Evolutionary conservation across 1,140 invertebrate genomes (phyloP).

Genomic region (Brachionus sp.): DNA sequence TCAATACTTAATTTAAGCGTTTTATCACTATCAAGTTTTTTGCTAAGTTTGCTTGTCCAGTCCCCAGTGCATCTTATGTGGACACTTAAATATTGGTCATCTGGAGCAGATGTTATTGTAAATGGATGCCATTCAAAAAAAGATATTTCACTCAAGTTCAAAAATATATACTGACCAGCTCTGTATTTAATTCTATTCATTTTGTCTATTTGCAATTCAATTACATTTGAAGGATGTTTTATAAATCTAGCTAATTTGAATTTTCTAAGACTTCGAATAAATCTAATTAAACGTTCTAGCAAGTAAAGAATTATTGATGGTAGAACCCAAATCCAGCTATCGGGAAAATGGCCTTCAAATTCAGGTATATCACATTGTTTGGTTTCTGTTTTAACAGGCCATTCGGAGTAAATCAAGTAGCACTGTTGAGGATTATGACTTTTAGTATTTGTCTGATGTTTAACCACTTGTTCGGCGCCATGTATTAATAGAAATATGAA

Average conservation of each 20-base stretch:
- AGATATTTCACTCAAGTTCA: constrained; percentile 56
- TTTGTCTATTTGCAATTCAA: constrained; percentile 57
- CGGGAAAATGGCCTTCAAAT: neutral
- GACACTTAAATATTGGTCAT: constrained; percentile 57
- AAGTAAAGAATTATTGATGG: constrained; percentile 54
- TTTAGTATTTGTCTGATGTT: constrained; percentile 19
- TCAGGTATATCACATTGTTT: neutral
- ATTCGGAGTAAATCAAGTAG: neutral
- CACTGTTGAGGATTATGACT: constrained; percentile 40
- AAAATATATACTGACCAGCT: constrained; percentile 59
- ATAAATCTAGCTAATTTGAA: constrained; percentile 54
- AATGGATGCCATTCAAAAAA: constrained; percentile 60
- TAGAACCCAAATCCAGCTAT: constrained; percentile 57
- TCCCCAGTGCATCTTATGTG: constrained; percentile 57
- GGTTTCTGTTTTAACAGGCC: neutral
- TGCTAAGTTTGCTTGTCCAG: constrained; percentile 55
- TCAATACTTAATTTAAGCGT: constrained; percentile 52
- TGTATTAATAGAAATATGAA: neutral
- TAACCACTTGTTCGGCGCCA: constrained; percentile 12
- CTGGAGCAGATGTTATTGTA: constrained; percentile 56
- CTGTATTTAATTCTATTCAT: constrained; percentile 40
- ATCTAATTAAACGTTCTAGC: constrained; percentile 53
- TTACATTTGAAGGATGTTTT: constrained; percentile 57
- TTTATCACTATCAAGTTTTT: too few relatives aligned
- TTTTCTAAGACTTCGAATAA: constrained; percentile 52